Conservation (phyloP, 64 coral and sea anemone species). For the Orbicella faveolata region DNA sequence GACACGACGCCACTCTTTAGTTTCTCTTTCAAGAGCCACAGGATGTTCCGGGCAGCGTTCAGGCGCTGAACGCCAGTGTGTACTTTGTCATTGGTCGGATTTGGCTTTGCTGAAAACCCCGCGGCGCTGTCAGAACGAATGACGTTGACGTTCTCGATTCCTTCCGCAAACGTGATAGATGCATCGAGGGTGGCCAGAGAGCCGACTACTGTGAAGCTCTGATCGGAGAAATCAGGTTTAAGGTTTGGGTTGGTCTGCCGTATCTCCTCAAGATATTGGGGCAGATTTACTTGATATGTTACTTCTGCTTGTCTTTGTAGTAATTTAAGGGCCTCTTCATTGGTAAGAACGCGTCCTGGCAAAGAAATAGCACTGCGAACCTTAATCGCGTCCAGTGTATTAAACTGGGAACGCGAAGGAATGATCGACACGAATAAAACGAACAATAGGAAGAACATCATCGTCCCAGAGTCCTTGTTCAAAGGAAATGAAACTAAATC, state of each 20-base stretch:
- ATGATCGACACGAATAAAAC: not conserved
- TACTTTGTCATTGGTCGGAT: conserved; percentile 33
- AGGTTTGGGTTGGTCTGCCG: not conserved
- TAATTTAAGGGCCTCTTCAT: conserved; percentile 38
- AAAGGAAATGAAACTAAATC: not conserved
- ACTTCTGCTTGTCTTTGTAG: conserved; percentile 13
- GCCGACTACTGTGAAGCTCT: conserved; percentile 22
- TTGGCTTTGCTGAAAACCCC: conserved; percentile 29
- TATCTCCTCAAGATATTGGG: conserved; percentile 20
- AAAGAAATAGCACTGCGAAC: conserved; percentile 26
- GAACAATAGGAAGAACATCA: not conserved
- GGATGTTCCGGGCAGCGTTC: conserved; percentile 28
- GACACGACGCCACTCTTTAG: conserved; percentile 17
- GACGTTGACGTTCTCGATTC: conserved; percentile 29
- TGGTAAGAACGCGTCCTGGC: conserved; percentile 23
- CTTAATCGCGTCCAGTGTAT: conserved; percentile 16
- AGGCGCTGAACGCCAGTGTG: conserved; percentile 30
- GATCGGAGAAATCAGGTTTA: not conserved
- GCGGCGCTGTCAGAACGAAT: conserved; percentile 4
- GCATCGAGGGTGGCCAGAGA: conserved; percentile 33
- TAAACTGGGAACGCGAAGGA: conserved; percentile 8
- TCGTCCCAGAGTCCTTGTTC: not conserved
- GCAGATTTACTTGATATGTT: conserved; percentile 27
- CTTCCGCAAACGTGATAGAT: conserved; percentile 4
- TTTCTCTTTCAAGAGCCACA: conserved; percentile 43